These are phyloP conservation scores for Trachythela sp. DNA, from an alignment of 64 coral and sea anemone genomes.

Conservation along the genomic window DNA sequence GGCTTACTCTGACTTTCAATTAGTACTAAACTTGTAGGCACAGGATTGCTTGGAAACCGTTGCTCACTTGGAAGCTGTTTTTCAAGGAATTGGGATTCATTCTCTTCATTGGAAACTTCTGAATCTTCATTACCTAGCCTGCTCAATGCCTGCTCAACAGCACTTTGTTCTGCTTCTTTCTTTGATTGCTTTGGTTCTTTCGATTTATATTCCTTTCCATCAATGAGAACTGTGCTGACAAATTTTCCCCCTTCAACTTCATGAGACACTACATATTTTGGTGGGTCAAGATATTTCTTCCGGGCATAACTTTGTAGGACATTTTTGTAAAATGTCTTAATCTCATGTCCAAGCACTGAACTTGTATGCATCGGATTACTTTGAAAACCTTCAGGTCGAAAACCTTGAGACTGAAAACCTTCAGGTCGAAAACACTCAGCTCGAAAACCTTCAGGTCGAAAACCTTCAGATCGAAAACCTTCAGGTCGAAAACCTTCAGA, in stretches of 20 bases:
- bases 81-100: too few relatives aligned
- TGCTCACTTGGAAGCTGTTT: too few relatives aligned
- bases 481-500: too few relatives aligned
- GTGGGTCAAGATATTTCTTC: neutral
- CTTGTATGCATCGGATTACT: neutral
- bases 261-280: neutral
- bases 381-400: too few relatives aligned
- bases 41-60: too few relatives aligned
- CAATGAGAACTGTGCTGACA: neutral
- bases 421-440: too few relatives aligned
- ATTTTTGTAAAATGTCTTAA: neutral
- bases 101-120: neutral
- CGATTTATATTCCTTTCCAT: neutral
- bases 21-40: too few relatives aligned
- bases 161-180: conserved; percentile 23
- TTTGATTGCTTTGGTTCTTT: neutral
- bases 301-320: neutral
- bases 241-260: neutral
- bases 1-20: too few relatives aligned
- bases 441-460: too few relatives aligned
- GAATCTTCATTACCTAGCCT: neutral
- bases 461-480: too few relatives aligned
- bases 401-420: too few relatives aligned
- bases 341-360: neutral
- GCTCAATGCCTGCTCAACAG: neutral